Conservation (phyloP, 2,113 vertebrate genomes). For the Siphamia tubifer region DNA sequence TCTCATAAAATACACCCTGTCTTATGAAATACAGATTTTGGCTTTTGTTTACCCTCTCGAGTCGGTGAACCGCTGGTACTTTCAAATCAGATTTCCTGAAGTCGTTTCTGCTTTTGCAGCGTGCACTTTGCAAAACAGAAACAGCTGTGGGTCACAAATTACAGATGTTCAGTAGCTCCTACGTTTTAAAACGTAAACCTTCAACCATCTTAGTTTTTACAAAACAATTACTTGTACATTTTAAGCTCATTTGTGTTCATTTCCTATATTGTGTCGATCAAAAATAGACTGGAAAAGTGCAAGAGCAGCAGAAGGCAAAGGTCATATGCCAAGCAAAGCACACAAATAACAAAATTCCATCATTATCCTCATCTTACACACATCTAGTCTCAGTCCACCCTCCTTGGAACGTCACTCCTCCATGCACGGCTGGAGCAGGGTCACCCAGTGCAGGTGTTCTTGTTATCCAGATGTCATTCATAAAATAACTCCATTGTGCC, state of each 20-base stretch:
- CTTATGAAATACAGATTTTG: not conserved
- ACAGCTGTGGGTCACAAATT: conserved; percentile 37
- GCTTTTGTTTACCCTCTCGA: not conserved
- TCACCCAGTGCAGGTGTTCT: conserved; percentile 70
- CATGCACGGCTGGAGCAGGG: conserved; percentile 39
- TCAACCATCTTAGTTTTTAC: not conserved
- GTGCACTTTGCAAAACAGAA: conserved; percentile 32
- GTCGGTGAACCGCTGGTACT: not conserved
- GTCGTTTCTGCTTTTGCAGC: conserved; percentile 10
- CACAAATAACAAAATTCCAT: conserved; percentile 33
- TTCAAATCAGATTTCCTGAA: conserved; percentile 43
- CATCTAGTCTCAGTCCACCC: conserved; percentile 1
- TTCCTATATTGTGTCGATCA: not conserved
- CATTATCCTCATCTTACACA: conserved; percentile 16
- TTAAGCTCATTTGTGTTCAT: not conserved
- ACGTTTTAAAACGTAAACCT: conserved; percentile 19
- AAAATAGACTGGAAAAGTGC: not conserved
- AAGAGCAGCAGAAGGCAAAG: not conserved
- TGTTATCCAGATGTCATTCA: conserved; percentile 70
- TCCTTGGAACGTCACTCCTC: not conserved
- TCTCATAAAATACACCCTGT: not conserved
- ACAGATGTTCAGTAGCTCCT: conserved; percentile 30
- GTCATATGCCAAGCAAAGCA: conserved; percentile 18
- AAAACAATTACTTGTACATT: not conserved
- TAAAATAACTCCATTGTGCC: conserved; percentile 60